phyloP scores from a whole-genome alignment of 2,113 vertebrate genomes.

The Elachura formosa region DNA sequence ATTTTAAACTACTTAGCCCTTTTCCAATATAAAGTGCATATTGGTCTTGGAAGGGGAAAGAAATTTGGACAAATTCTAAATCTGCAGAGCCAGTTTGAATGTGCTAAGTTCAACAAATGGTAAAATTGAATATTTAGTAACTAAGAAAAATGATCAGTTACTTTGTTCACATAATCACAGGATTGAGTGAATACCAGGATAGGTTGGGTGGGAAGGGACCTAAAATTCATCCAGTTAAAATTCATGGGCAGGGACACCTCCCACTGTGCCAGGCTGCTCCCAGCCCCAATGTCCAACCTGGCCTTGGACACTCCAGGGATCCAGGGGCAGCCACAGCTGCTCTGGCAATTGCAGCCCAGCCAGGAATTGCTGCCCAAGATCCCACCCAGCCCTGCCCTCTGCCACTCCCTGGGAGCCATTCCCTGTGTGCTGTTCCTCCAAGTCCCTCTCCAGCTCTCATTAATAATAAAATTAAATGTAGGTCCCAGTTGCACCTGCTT shows the following conservation, averaged over 20 bases:
- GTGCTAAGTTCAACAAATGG: background rate
- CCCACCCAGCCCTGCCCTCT: background rate
- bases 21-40: background rate
- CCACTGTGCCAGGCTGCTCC: fast-evolving
- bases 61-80: background rate
- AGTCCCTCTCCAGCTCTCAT: background rate
- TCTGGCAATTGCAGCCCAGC: background rate
- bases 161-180: background rate
- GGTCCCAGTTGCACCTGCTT: fast-evolving
- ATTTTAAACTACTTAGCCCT: fast-evolving
- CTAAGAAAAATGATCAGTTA: background rate
- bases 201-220: background rate
- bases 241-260: background rate
- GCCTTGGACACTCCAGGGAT: background rate
- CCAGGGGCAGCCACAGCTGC: background rate
- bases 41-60: background rate
- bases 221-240: background rate
- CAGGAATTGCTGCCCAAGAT: background rate
- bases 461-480: background rate
- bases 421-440: background rate
- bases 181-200: background rate
- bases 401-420: background rate
- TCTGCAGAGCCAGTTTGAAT: background rate
- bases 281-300: fast-evolving
- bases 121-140: background rate